Percentiles rank a stretch among this genome's conserved stretches.
phyloP scores from a whole-genome alignment of 2,888 invertebrate genomes.

The Caenorhabditis japonica region DNA sequence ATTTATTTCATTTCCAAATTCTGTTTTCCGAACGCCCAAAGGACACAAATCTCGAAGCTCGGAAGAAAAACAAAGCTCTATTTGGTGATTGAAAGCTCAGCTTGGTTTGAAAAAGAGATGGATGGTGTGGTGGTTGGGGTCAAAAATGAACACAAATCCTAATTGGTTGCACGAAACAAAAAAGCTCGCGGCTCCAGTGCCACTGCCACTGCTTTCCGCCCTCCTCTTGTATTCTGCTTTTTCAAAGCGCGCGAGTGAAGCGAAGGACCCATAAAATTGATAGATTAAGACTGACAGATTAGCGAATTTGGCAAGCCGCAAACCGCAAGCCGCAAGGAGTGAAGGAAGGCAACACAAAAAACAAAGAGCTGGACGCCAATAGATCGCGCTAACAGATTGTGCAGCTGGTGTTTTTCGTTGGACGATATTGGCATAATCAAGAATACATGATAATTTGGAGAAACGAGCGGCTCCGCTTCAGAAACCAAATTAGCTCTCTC shows the following conservation, averaged over 20 bases:
- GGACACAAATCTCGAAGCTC: no score
- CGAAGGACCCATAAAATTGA: constrained; percentile 43
- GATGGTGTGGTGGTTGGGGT: no score
- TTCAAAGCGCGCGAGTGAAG: constrained; percentile 21
- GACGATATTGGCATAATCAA: no score
- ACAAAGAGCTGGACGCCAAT: no score
- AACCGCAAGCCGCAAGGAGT: no score
- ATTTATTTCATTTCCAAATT: no score
- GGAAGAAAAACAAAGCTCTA: no score
- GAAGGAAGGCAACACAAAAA: no score
- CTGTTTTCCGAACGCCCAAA: no score
- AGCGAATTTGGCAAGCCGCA: background rate
- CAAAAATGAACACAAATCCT: constrained; percentile 42
- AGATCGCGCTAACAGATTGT: no score
- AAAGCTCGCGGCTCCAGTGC: constrained; percentile 15
- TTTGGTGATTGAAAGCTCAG: no score
- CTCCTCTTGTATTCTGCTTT: constrained; percentile 15
- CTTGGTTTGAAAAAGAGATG: constrained; percentile 40
- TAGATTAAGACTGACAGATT: constrained; percentile 45
- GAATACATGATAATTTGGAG: background rate
- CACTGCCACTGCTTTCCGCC: constrained; percentile 23
- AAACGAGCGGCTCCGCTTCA: background rate
- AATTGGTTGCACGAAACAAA: constrained; percentile 50
- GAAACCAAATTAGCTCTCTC: constrained; percentile 16
- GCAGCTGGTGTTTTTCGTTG: no score